Percentiles rank a stretch among this genome's conserved stretches.
Conservation (phyloP, 2,113 vertebrate genomes). For the Mystacornis crossleyi region DNA sequence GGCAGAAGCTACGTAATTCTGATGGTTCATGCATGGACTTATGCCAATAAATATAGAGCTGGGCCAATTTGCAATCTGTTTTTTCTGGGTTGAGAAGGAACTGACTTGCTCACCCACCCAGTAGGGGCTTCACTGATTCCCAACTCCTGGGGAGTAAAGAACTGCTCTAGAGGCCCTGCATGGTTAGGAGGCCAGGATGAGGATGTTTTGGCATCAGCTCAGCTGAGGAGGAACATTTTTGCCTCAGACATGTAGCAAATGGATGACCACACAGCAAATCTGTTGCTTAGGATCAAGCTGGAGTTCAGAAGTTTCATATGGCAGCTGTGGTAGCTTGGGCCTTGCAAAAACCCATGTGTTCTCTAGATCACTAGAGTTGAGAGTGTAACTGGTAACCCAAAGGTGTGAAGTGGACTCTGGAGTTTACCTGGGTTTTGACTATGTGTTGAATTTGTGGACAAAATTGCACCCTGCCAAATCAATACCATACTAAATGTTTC, state of each 20-base stretch:
- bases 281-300: neutral
- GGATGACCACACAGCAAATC: neutral
- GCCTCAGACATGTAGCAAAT: neutral
- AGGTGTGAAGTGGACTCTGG: neutral
- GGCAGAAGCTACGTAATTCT: neutral
- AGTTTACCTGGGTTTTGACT: neutral
- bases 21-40: neutral
- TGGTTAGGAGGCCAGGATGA: neutral
- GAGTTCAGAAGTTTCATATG: fast-evolving
- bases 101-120: neutral
- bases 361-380: neutral
- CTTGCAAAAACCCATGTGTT: neutral
- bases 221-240: neutral
- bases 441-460: neutral
- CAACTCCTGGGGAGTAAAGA: neutral
- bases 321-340: neutral
- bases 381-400: neutral
- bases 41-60: neutral
- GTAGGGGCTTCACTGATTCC: neutral
- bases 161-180: neutral
- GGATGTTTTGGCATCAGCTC: neutral
- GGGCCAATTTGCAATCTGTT: neutral
- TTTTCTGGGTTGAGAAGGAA: neutral
- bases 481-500: neutral
- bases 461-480: neutral